A percentile compares a stretch with the other conserved stretches of the same genome.
phyloP scores from a whole-genome alignment of 2,888 invertebrate species.

The Dendrolimus houi region DNA sequence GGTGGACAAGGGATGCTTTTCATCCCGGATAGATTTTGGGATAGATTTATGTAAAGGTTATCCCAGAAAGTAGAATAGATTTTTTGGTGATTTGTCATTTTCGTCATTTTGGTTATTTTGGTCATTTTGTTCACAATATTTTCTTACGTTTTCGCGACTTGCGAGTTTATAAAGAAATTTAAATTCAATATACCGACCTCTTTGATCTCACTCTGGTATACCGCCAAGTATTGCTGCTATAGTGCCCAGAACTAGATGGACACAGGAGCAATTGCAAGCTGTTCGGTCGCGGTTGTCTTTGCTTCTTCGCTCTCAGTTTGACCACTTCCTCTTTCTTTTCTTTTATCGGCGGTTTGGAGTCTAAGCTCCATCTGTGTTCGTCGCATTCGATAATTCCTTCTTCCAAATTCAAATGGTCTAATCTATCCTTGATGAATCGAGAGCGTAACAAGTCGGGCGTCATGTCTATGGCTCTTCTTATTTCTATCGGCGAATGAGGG shows the following conservation, averaged over 20 bases:
- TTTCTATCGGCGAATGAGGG: conserved; percentile 52
- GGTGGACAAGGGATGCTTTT: no score
- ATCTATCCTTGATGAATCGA: conserved; percentile 46
- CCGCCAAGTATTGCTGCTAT: conserved; percentile 66
- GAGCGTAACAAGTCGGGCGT: conserved; percentile 56
- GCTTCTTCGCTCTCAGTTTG: conserved; percentile 55
- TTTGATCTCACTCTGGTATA: conserved; percentile 64
- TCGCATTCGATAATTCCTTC: conserved; percentile 29
- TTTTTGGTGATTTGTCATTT: no score
- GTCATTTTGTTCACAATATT: no score
- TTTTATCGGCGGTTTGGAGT: conserved; percentile 53
- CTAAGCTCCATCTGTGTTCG: conserved; percentile 47
- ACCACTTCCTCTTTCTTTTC: conserved; percentile 51
- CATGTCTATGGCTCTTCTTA: conserved; percentile 34
- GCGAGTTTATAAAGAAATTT: not conserved
- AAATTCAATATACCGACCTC: conserved; percentile 38
- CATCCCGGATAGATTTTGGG: no score
- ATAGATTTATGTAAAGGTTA: no score
- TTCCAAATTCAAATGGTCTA: conserved; percentile 53
- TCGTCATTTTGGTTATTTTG: no score
- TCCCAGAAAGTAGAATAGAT: no score
- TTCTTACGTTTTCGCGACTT: no score
- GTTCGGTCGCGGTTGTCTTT: conserved; percentile 60
- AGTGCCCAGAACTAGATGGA: conserved; percentile 63
- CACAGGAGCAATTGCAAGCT: conserved; percentile 64